Conservation (phyloP, 2,113 vertebrate genomes). For the Pachypanchax playfairii region DNA sequence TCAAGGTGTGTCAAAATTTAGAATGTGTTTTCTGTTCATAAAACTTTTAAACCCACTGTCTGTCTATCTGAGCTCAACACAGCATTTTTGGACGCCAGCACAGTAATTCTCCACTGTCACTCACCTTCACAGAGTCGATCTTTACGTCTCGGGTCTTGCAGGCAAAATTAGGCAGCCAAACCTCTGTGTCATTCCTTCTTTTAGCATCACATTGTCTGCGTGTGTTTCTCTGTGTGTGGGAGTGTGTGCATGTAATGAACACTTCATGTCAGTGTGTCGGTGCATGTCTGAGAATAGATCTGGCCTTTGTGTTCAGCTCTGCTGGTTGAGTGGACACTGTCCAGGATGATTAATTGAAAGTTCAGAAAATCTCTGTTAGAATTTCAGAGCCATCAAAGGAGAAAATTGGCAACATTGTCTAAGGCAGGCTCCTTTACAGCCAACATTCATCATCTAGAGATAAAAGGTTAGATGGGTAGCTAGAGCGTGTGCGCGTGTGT, state of each 20-base stretch:
- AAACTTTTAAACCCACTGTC: not conserved
- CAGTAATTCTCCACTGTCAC: conserved; percentile 4
- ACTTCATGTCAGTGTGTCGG: conserved; percentile 18
- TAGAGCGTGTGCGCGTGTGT: not conserved
- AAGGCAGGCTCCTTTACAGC: conserved; percentile 57
- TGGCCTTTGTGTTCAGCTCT: conserved; percentile 62
- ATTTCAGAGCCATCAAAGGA: conserved; percentile 73
- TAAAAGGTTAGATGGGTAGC: conserved; percentile 69
- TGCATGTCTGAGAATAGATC: conserved; percentile 32
- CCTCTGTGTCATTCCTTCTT: conserved; percentile 7
- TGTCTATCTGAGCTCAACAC: not conserved
- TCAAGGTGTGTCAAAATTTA: not conserved
- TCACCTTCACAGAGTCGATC: conserved; percentile 15
- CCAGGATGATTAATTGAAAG: conserved; percentile 76
- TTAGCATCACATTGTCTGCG: not conserved
- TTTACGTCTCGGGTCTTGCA: conserved; percentile 12
- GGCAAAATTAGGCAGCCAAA: conserved; percentile 34
- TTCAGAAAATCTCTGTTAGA: conserved; percentile 71
- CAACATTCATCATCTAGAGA: conserved; percentile 73
- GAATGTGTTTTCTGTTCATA: not conserved
- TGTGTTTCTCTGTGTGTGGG: not conserved
- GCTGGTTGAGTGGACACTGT: conserved; percentile 65
- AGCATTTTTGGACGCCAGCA: not conserved
- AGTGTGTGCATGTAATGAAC: not conserved
- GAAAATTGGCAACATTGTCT: conserved; percentile 76